Evolutionary conservation across 2,888 invertebrate genomes (phyloP), one percentile per base, ranked within the genome.

Genomic region (Auanema freiburgensis): DNA sequence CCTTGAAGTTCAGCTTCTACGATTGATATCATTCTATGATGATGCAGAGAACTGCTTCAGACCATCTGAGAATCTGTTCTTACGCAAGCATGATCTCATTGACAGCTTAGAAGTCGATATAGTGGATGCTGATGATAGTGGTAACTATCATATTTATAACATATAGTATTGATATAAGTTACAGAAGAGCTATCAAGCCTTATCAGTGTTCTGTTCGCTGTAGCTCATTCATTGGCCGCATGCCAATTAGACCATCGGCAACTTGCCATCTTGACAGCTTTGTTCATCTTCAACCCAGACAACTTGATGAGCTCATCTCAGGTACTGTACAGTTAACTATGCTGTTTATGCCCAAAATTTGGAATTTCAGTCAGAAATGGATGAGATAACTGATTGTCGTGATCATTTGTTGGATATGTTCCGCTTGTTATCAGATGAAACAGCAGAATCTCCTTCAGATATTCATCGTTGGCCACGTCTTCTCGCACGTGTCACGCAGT

Each of bases 241-340:
- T 52, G 67, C 23, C 57, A 70, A 33, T 33, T 71, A 57, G 63
- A 64, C 57, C 54, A 69, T 18, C 58, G 58, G 16, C 53, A 64
- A 49, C 21, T 68, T 16, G 70, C 72, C 8, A 25, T 72, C 6
- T 46, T 72, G 14, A 49, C 66, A 14, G 67, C 72, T 2, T 33
- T 72, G 11, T 56, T 72, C 56, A 18, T 72, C 40, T 63, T 71
- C 53, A 59, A 62, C 3, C 64, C 66, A 0, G 65, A 65, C 21
- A 59, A 64, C 55, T 33, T 59, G 16, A n/a, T n/a, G n/a, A n/a
- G n/a, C n/a, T n/a, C n/a, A n/a, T n/a, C n/a, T n/a, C n/a, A n/a
- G n/a, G n/a, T n/a, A n/a, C n/a, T n/a, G n/a, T n/a, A n/a, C n/a
- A n/a, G n/a, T n/a, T n/a, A n/a, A n/a, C n/a, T n/a, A n/a, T n/a